Conservation (phyloP, 2,888 invertebrate species). For the Parascotia fuliginaria region DNA sequence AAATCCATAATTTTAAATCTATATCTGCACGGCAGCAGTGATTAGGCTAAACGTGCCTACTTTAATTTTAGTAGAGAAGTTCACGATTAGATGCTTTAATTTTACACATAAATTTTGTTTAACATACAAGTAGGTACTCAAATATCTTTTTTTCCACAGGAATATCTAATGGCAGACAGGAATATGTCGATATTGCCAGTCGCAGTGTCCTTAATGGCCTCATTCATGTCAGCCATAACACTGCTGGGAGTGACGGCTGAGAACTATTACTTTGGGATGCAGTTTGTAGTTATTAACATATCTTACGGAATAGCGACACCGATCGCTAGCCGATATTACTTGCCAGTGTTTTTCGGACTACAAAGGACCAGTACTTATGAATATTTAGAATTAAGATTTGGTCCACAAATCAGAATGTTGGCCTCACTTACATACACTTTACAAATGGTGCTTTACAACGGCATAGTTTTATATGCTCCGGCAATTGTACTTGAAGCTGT, state of each 20-base stretch:
- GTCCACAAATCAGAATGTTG: slow-evolving; percentile 89
- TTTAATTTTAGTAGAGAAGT: too few relatives aligned
- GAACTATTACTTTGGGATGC: slow-evolving; percentile 93
- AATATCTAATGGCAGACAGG: slow-evolving; percentile 93
- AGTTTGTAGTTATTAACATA: slow-evolving; percentile 92
- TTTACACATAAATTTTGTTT: too few relatives aligned
- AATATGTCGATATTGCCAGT: slow-evolving; percentile 93
- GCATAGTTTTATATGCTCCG: slow-evolving; percentile 97
- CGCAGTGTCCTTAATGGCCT: slow-evolving; percentile 96
- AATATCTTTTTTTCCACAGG: slow-evolving; percentile 77
- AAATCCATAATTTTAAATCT: too few relatives aligned
- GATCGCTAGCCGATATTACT: slow-evolving; percentile 90
- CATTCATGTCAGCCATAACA: slow-evolving; percentile 96
- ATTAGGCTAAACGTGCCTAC: too few relatives aligned
- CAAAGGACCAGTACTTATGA: slow-evolving; percentile 95
- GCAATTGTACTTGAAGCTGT: slow-evolving; percentile 95
- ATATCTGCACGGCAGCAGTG: too few relatives aligned
- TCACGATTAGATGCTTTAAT: too few relatives aligned
- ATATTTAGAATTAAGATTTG: slow-evolving; percentile 96
- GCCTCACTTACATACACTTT: slow-evolving; percentile 94
- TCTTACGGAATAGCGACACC: slow-evolving; percentile 92
- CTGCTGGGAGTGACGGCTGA: slow-evolving; percentile 95
- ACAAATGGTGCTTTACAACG: slow-evolving; percentile 96
- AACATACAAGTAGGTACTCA: too few relatives aligned
- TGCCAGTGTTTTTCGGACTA: slow-evolving; percentile 94